Conservation (phyloP, 2,113 vertebrate species). For the Hippocampus barbouri region DNA sequence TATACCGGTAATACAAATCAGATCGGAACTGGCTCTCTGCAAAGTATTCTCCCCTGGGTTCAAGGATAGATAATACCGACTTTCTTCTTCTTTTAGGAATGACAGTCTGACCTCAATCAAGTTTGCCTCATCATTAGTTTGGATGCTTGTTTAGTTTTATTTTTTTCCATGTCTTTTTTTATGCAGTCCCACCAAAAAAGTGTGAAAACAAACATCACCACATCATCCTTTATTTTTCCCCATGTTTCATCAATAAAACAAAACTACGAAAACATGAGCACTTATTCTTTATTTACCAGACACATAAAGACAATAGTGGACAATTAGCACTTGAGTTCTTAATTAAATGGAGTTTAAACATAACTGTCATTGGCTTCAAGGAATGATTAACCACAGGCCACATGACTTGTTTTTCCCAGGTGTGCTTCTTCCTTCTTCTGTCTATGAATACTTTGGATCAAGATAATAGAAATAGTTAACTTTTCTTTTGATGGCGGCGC, state of each 20-base stretch:
- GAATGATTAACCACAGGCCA: neutral
- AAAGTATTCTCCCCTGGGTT: no score
- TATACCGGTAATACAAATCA: no score
- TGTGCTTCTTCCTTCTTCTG: neutral
- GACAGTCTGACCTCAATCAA: neutral
- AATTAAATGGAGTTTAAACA: neutral
- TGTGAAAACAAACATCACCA: neutral
- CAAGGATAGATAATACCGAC: neutral
- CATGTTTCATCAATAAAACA: slow-evolving; percentile 51
- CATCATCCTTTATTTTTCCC: neutral
- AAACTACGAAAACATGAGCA: neutral
- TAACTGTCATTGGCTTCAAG: neutral
- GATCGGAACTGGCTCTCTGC: no score
- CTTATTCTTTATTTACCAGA: slow-evolving; percentile 15
- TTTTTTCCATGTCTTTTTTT: slow-evolving; percentile 9
- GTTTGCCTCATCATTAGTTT: slow-evolving; percentile 23
- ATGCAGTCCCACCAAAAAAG: neutral
- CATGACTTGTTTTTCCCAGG: neutral
- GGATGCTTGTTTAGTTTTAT: slow-evolving; percentile 34
- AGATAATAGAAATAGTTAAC: slow-evolving; percentile 11
- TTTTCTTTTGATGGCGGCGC: no score
- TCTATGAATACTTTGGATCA: neutral
- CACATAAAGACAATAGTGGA: neutral
- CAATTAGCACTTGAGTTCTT: neutral
- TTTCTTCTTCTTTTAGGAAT: neutral